Evolutionary conservation across 1,140 invertebrate species (phyloP), one percentile per base, ranked within the genome.

Genomic region (Atopsyche davidsoni): DNA sequence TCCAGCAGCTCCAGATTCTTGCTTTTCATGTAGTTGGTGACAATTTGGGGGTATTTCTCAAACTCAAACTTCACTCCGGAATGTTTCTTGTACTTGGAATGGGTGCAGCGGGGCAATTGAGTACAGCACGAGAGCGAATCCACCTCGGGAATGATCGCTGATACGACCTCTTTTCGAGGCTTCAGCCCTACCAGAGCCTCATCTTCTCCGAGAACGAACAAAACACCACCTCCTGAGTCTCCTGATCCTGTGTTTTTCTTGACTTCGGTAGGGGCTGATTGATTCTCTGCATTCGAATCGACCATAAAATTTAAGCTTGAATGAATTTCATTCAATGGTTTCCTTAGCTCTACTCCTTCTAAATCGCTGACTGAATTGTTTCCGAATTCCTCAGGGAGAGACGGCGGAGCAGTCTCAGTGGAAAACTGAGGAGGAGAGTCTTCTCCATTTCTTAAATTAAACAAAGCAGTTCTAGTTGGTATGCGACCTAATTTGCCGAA

Each of bases 201-300:
- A 62, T 87, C 79, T 40, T 83, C 83, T n/a, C 86, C 86, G 10
- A 88, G 68, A 7, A 83, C 84, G 61, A 88, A 88, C n/a, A 85
- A 70, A 1, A 87, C 85, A 51, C n/a, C n/a, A n/a, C n/a, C n/a
- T n/a, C n/a, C n/a, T n/a, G n/a, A n/a, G n/a, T n/a, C n/a, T n/a
- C n/a, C n/a, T n/a, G n/a, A n/a, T n/a, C 19, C 58, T 44, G 43
- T 18, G 9, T 28, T 46, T 39, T 17, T 44, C 31, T 34, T n/a
- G 35, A 22, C 16, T 46, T n/a, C n/a, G n/a, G n/a, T n/a, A n/a
- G n/a, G n/a, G n/a, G 13, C 25, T 28, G 25, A 28, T 9, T 28
- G 25, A 28, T 28, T 13, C 7, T 9, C 25, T 28, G 13, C 25
- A 28, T 9, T 38, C 11, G 4, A 10, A 18, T 38, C 10, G 10